phyloP scores from a whole-genome alignment of 2,888 invertebrate species.

The Pherbina coryleti region DNA sequence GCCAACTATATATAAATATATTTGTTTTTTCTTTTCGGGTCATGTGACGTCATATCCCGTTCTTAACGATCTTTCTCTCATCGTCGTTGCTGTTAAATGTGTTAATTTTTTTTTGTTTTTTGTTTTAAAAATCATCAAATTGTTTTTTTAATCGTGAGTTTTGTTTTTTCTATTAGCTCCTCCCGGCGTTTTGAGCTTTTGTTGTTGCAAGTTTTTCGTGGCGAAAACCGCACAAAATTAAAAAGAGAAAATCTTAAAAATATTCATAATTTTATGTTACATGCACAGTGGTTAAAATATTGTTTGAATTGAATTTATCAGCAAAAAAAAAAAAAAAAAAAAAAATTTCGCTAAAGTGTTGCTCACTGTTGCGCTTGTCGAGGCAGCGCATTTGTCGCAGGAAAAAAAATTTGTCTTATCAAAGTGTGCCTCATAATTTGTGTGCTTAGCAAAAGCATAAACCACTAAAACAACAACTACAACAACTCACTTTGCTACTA shows the following conservation, averaged over 20 bases:
- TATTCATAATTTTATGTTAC: background rate
- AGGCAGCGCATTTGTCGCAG: background rate
- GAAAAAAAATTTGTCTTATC: too few species aligned
- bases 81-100: background rate
- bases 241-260: conserved; percentile 11
- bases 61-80: background rate
- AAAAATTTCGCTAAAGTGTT: background rate
- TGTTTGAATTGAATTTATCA: background rate
- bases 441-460: background rate
- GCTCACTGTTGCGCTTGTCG: background rate
- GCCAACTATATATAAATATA: background rate
- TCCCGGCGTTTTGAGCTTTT: background rate
- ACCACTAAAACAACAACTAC: background rate
- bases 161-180: background rate
- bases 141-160: background rate
- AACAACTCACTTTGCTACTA: background rate
- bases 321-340: background rate
- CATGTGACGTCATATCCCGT: conserved; percentile 16
- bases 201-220: background rate
- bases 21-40: background rate
- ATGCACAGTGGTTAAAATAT: background rate
- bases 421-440: too few species aligned
- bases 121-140: background rate
- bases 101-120: background rate
- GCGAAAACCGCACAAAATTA: background rate